Conservation (phyloP, 2,797 vertebrate genomes). For the Gobionotothen gibberifrons region DNA sequence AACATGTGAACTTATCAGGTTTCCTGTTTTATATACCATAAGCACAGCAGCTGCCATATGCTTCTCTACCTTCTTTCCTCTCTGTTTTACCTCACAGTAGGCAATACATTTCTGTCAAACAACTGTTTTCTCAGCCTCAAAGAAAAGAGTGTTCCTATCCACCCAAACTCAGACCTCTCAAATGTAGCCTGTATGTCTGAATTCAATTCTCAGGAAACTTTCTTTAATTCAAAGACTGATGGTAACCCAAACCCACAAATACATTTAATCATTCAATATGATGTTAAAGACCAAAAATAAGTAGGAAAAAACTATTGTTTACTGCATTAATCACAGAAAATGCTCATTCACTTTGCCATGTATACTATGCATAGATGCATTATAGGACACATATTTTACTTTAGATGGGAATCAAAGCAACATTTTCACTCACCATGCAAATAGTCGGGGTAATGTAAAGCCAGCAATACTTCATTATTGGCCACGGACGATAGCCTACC, state of each 20-base stretch:
- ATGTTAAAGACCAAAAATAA: background rate
- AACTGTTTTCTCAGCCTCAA: background rate
- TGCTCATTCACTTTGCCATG: background rate
- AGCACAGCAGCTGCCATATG: background rate
- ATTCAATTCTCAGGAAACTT: conserved; percentile 4
- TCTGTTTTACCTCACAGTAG: background rate
- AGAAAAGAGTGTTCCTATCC: background rate
- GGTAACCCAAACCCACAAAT: background rate
- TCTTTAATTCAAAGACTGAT: background rate
- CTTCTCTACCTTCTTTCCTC: background rate
- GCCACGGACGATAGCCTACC: conserved; percentile 74
- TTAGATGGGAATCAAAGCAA: background rate
- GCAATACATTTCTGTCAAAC: background rate
- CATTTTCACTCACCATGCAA: conserved; percentile 71
- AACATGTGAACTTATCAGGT: background rate
- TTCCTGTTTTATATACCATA: background rate
- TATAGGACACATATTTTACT: background rate
- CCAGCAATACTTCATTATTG: conserved; percentile 79
- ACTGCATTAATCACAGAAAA: background rate
- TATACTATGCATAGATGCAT: background rate
- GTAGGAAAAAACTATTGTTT: background rate
- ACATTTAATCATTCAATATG: background rate
- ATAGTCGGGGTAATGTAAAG: conserved; percentile 74
- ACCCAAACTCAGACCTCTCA: background rate
- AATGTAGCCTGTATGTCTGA: background rate